Percentiles rank a stretch among this genome's conserved stretches.
Evolutionary conservation across 2,888 invertebrate genomes (phyloP).

Genomic region (Liodrosophila aerea): DNA sequence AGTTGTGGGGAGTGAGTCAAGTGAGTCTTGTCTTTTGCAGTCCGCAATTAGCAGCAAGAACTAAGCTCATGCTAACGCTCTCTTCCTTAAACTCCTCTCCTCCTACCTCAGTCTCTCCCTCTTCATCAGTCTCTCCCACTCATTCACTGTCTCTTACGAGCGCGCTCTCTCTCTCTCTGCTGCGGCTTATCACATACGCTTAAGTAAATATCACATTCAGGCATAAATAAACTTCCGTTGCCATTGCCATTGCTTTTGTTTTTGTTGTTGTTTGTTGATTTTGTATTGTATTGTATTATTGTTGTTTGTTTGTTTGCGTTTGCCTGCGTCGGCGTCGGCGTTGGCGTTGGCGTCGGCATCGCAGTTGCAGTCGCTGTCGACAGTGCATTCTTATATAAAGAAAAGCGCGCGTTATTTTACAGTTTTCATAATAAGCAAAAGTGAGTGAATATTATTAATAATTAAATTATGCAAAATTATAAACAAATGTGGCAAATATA

Average conservation of each 20-base stretch:
- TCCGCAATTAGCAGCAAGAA: constrained; percentile 31
- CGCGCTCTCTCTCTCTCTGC: neutral
- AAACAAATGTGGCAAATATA: too few species aligned
- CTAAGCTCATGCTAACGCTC: neutral
- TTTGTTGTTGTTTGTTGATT: constrained; percentile 25
- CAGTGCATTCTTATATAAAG: constrained; percentile 16
- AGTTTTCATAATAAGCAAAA: too few species aligned
- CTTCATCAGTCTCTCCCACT: neutral
- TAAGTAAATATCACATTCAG: constrained; percentile 63
- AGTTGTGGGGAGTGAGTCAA: too few species aligned
- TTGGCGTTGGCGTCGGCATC: constrained; percentile 7
- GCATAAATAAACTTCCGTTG: constrained; percentile 77
- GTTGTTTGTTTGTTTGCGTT: constrained; percentile 29
- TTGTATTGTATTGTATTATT: constrained; percentile 15
- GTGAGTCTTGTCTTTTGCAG: constrained; percentile 15
- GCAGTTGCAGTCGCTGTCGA: constrained; percentile 8
- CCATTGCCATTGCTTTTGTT: constrained; percentile 13
- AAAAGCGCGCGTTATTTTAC: too few species aligned
- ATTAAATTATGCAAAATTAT: too few species aligned
- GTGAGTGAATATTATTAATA: too few species aligned
- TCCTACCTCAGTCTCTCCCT: neutral
- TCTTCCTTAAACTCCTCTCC: too few species aligned
- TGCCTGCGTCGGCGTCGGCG: constrained; percentile 32
- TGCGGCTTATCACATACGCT: constrained; percentile 65
- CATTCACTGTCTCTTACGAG: neutral